Conservation (phyloP, 2,113 vertebrate species). For the Macquaria ambigua region DNA sequence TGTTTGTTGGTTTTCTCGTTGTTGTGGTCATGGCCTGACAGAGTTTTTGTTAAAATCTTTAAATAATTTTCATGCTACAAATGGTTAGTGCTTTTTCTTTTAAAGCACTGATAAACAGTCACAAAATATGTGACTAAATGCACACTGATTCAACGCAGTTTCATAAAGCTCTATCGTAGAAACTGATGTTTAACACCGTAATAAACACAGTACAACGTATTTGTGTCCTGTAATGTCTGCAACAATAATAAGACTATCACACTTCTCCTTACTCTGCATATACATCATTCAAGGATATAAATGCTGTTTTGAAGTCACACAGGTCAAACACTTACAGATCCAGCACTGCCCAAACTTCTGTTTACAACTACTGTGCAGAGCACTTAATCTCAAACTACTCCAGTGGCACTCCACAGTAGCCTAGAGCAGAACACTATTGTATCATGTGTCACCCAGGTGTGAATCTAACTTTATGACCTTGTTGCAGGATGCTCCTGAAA, state of each 20-base stretch:
- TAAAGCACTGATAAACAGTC: neutral
- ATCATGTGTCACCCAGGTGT: conserved; percentile 5
- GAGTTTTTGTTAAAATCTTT: neutral
- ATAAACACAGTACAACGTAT: neutral
- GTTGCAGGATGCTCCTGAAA: conserved; percentile 13
- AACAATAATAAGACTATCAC: neutral
- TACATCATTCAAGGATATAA: neutral
- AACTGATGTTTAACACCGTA: neutral
- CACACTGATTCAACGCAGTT: neutral
- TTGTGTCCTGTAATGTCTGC: neutral
- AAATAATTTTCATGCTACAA: conserved; percentile 1
- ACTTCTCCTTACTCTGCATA: neutral
- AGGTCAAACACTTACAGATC: neutral
- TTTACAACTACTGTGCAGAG: conserved; percentile 10
- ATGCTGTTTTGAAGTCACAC: neutral
- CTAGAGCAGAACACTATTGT: neutral
- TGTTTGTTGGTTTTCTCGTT: conserved; percentile 7
- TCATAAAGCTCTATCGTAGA: neutral
- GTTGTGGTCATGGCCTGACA: conserved; percentile 1
- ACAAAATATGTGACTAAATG: neutral
- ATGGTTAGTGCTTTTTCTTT: neutral
- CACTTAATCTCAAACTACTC: conserved; percentile 1
- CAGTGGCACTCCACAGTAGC: neutral
- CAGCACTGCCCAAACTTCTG: neutral
- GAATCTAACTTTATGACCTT: neutral